A percentile compares a stretch with the other conserved stretches of the same genome.
Conservation (phyloP, 2,888 invertebrate species). For the Netelia virgata region DNA sequence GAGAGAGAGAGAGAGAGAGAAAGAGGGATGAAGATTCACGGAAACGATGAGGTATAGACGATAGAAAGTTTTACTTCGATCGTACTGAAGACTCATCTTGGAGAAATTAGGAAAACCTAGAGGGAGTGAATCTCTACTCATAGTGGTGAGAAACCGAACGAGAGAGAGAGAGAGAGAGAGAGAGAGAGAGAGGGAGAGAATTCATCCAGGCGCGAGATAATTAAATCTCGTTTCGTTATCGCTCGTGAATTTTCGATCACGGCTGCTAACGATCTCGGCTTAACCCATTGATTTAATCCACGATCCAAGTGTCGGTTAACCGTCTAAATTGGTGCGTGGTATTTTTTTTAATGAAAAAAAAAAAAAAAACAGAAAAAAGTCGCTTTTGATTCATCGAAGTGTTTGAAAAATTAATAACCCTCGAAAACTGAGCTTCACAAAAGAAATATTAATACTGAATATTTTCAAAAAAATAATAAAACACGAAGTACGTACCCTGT, state of each 20-base stretch:
- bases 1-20: background rate
- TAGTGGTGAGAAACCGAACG: conserved; percentile 3
- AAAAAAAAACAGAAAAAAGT: background rate
- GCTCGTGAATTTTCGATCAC: conserved; percentile 60
- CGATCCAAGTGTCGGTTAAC: conserved; percentile 28
- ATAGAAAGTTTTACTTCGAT: conserved; percentile 47
- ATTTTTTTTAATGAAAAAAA: background rate
- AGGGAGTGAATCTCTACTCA: conserved; percentile 49
- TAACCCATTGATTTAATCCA: conserved; percentile 53
- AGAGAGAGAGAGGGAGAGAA: conserved; percentile 38
- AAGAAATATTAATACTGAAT: background rate
- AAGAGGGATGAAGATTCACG: background rate
- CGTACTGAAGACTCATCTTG: conserved; percentile 57
- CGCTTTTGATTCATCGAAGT: background rate
- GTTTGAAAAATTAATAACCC: background rate
- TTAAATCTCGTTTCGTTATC: conserved; percentile 62
- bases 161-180: conserved; percentile 23
- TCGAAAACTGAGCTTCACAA: background rate
- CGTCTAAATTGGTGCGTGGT: background rate
- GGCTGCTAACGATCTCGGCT: conserved; percentile 46
- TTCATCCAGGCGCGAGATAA: conserved; percentile 56
- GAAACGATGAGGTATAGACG: conserved; percentile 20
- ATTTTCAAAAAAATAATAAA: background rate
- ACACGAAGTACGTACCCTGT: no score
- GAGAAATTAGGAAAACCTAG: conserved; percentile 59